Evolutionary conservation across 2,113 vertebrate genomes (phyloP).

Genomic region (Pangasianodon gigas): DNA sequence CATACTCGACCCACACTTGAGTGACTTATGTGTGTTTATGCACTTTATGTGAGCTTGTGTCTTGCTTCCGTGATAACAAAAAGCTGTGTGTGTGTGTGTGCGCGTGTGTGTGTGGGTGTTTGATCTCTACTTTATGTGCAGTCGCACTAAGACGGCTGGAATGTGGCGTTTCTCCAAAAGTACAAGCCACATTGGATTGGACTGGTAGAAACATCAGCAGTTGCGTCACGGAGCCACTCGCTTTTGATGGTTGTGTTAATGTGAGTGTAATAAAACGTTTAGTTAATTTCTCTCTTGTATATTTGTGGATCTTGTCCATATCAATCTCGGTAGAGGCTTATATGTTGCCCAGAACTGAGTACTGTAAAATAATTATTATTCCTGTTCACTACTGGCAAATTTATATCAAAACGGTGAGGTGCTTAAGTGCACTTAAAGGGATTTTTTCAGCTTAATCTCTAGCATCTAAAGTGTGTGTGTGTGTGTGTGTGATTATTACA

Average conservation of each 20-base stretch:
- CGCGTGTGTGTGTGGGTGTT: background rate
- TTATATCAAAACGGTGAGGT: background rate
- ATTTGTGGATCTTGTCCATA: background rate
- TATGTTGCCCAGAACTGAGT: background rate
- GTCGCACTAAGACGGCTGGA: background rate
- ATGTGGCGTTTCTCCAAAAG: background rate
- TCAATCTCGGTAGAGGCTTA: background rate
- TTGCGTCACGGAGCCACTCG: background rate
- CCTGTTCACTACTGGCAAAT: background rate
- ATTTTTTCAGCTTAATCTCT: background rate
- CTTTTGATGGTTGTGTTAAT: background rate
- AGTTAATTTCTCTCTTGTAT: background rate
- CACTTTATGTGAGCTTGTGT: background rate
- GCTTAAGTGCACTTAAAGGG: background rate
- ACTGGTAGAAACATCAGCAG: background rate
- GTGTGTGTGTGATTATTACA: background rate
- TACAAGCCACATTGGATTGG: background rate
- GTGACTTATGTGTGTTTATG: background rate
- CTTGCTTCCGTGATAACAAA: background rate
- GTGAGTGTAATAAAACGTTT: background rate
- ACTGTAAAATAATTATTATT: background rate
- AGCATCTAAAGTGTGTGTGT: background rate
- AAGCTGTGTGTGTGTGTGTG: background rate
- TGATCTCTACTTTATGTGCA: background rate
- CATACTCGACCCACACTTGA: background rate